Conservation (phyloP, 2,797 vertebrate species). For the Hipposideros larvatus region DNA sequence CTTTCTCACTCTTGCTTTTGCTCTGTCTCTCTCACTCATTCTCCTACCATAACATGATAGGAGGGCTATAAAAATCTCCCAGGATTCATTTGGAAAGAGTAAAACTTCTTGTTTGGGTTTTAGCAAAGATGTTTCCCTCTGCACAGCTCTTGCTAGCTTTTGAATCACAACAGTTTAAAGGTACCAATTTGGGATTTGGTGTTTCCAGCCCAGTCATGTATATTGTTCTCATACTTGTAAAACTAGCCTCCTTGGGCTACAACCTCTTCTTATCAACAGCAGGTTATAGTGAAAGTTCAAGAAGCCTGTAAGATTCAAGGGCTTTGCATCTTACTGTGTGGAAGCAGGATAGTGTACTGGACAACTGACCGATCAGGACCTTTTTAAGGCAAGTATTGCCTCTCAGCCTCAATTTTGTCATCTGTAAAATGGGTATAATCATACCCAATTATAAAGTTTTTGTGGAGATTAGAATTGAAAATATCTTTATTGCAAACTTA, state of each 20-base stretch:
- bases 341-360: not conserved
- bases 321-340: not conserved
- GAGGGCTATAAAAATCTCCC: not conserved
- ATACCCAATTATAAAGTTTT: not conserved
- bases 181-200: not conserved
- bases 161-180: not conserved
- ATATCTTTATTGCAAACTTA: conserved; percentile 6
- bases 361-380: not conserved
- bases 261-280: not conserved
- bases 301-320: not conserved
- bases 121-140: not conserved
- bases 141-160: not conserved
- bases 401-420: not conserved
- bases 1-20: not conserved
- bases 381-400: not conserved
- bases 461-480: not conserved
- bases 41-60: not conserved
- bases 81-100: conserved; percentile 6
- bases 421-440: not conserved
- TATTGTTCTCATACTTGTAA: not conserved
- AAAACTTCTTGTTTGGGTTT: conserved; percentile 29
- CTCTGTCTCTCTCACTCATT: not conserved
- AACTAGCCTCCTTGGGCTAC: not conserved
- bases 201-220: not conserved
- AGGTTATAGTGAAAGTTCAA: not conserved